Conservation (phyloP, 2,113 vertebrate genomes). For the Mesoclemmys tuberculata region DNA sequence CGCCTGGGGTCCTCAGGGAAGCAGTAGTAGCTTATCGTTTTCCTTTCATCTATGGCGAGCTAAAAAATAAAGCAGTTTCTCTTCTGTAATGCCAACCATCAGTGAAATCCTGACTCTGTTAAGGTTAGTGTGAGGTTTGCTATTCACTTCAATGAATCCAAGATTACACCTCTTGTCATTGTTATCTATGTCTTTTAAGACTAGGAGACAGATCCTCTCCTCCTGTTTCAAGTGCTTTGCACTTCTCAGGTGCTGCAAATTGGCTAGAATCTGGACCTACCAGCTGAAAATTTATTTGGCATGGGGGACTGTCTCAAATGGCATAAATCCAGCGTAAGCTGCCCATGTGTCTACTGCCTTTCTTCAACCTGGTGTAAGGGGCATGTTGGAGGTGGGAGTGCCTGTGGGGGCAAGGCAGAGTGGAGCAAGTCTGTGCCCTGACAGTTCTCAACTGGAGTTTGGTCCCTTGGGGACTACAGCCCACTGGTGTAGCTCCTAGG, state of each 20-base stretch:
- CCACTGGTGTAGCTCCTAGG: neutral
- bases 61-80: neutral
- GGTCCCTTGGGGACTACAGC: neutral
- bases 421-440: neutral
- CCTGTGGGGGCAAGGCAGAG: neutral
- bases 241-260: neutral
- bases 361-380: neutral
- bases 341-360: neutral
- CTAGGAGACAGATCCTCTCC: neutral
- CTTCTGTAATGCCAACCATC: neutral
- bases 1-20: neutral
- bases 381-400: neutral
- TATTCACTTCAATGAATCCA: neutral
- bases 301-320: neutral
- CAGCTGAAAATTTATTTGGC: neutral
- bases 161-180: neutral
- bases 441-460: neutral
- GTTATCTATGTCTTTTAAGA: neutral
- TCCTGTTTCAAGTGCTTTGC: neutral
- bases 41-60: neutral
- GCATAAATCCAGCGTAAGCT: neutral
- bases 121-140: neutral
- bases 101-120: neutral
- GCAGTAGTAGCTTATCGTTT: neutral
- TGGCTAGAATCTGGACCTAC: neutral